A percentile compares a stretch with the other conserved stretches of the same genome.
These are phyloP conservation scores for Hypsopygia costalis DNA, from an alignment of 2,888 invertebrate genomes.

Conservation along the genomic window DNA sequence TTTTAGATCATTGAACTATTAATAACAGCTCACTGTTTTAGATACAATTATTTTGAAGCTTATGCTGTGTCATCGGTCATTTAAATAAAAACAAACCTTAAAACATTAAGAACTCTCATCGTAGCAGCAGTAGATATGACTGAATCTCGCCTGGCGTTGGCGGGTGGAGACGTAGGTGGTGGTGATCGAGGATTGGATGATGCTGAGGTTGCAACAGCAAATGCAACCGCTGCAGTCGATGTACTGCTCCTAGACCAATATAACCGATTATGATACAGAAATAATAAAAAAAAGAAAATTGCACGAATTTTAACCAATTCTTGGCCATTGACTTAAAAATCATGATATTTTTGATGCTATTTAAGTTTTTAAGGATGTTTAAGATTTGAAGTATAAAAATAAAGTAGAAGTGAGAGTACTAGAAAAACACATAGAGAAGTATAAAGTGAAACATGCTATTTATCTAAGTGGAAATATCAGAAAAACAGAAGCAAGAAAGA, in stretches of 20 bases:
- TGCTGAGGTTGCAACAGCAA: slow-evolving; percentile 94
- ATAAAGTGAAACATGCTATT: slow-evolving; percentile 10
- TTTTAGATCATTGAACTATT: too few species aligned
- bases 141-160: slow-evolving; percentile 77
- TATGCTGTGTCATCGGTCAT: too few species aligned
- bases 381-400: neutral
- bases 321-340: too few species aligned
- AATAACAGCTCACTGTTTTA: too few species aligned
- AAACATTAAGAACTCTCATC: slow-evolving; percentile 94
- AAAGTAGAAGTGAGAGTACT: slow-evolving; percentile 14
- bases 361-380: too few species aligned
- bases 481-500: neutral
- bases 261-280: neutral
- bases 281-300: too few species aligned
- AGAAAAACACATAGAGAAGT: slow-evolving; percentile 14
- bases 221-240: slow-evolving; percentile 93
- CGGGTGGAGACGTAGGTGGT: slow-evolving; percentile 73
- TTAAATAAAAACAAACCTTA: too few species aligned
- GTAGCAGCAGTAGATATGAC: slow-evolving; percentile 96
- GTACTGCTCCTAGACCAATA: slow-evolving; percentile 86
- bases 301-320: too few species aligned
- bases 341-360: too few species aligned
- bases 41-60: too few species aligned
- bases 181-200: slow-evolving; percentile 90
- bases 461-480: slow-evolving; percentile 1